These are phyloP conservation scores for Salvelinus fontinalis DNA, from an alignment of 2,113 vertebrate species.

Conservation along the genomic window DNA sequence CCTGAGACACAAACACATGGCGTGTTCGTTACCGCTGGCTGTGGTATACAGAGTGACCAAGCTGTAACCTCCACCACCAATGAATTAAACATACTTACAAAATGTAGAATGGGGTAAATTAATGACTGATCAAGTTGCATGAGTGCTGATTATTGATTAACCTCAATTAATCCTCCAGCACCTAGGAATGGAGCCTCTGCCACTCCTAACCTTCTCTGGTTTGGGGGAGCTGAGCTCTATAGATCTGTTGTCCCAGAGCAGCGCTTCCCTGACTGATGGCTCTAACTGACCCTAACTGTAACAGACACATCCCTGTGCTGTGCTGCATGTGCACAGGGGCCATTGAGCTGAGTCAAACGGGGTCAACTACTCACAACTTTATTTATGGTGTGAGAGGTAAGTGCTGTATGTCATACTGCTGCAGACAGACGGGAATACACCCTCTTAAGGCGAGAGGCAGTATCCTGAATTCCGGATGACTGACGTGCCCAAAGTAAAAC, in stretches of 20 bases:
- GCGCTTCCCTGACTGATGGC: background rate
- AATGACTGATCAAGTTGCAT: background rate
- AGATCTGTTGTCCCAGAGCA: background rate
- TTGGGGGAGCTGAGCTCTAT: background rate
- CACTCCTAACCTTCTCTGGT: background rate
- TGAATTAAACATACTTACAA: constrained; percentile 1
- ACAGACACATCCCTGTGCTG: background rate
- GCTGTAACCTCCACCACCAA: constrained; percentile 16
- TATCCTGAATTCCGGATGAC: too few relatives aligned
- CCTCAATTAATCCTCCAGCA: background rate
- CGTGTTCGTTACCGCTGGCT: constrained; percentile 4
- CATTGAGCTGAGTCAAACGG: constrained; percentile 1
- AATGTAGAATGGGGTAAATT: constrained; percentile 8
- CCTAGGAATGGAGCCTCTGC: background rate
- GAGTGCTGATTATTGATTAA: background rate
- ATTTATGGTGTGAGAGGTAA: background rate
- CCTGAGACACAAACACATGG: constrained; percentile 48
- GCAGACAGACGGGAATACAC: too few relatives aligned
- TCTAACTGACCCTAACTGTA: background rate
- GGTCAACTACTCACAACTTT: background rate
- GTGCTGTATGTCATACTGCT: background rate
- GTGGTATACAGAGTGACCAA: background rate
- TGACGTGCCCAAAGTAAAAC: too few relatives aligned
- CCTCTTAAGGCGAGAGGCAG: too few relatives aligned
- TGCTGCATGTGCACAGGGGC: background rate